These are phyloP conservation scores for Phymastichus coffea DNA, from an alignment of 1,140 invertebrate species.

Conservation along the genomic window DNA sequence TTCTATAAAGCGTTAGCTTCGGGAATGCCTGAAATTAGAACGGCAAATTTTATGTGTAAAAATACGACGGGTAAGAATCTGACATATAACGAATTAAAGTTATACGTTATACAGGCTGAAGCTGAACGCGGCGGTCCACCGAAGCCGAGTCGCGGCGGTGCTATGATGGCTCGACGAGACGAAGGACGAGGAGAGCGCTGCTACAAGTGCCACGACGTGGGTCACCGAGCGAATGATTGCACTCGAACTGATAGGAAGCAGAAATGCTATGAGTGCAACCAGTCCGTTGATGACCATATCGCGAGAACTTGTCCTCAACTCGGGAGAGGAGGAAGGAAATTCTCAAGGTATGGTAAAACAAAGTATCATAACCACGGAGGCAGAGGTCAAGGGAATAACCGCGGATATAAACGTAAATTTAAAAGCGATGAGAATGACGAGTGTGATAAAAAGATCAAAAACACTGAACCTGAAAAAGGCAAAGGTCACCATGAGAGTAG, in stretches of 20 bases:
- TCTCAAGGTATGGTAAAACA: too few relatives aligned
- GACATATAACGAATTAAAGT: slow-evolving; percentile 24
- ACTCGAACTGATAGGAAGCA: slow-evolving; percentile 1
- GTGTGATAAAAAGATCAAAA: too few relatives aligned
- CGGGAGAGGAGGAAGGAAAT: too few relatives aligned
- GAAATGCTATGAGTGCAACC: too few relatives aligned
- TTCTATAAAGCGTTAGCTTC: slow-evolving; percentile 22
- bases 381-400: too few relatives aligned
- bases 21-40: slow-evolving; percentile 6
- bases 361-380: too few relatives aligned
- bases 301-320: too few relatives aligned
- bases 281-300: too few relatives aligned
- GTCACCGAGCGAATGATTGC: slow-evolving; percentile 1
- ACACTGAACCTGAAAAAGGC: too few relatives aligned
- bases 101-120: slow-evolving; percentile 21
- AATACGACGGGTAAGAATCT: slow-evolving; percentile 19
- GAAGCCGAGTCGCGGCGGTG: background rate
- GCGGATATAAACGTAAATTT: too few relatives aligned
- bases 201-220: slow-evolving; percentile 19
- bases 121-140: background rate
- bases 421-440: too few relatives aligned
- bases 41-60: slow-evolving; percentile 15
- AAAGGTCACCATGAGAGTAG: too few relatives aligned
- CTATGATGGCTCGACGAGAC: background rate
- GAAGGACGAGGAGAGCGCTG: slow-evolving; percentile 1